phyloP scores from a whole-genome alignment of 2,113 vertebrate genomes.

The Crotalus tigris region DNA sequence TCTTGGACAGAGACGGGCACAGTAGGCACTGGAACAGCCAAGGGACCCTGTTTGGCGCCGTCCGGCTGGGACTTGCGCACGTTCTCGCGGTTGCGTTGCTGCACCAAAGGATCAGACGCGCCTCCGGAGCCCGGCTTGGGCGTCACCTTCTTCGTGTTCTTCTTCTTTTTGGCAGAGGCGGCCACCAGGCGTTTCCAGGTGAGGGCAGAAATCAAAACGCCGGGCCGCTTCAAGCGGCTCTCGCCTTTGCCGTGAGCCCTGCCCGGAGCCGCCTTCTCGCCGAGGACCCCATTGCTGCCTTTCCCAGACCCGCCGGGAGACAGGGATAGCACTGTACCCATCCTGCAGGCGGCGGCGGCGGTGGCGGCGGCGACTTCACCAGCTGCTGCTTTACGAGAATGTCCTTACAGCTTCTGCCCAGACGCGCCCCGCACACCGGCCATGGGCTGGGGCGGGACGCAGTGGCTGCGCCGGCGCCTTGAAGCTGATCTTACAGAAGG shows the following conservation, averaged over 20 bases:
- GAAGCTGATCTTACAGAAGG: constrained; percentile 28
- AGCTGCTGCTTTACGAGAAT: no score
- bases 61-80: constrained; percentile 64
- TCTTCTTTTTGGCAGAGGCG: constrained; percentile 88
- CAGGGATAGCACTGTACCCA: constrained; percentile 93
- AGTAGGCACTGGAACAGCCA: constrained; percentile 67
- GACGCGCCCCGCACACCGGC: constrained; percentile 44
- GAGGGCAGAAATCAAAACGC: constrained; percentile 85
- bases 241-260: constrained; percentile 77
- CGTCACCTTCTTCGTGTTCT: constrained; percentile 85
- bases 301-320: constrained; percentile 76
- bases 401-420: background rate
- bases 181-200: constrained; percentile 88
- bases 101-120: constrained; percentile 72
- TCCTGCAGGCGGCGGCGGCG: constrained; percentile 63
- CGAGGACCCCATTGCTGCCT: constrained; percentile 61
- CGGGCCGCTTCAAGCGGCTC: constrained; percentile 84
- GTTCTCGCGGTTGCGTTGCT: constrained; percentile 78
- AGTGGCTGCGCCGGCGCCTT: constrained; percentile 35
- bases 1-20: constrained; percentile 69
- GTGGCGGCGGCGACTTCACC: background rate
- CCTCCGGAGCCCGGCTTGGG: constrained; percentile 72
- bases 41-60: constrained; percentile 53
- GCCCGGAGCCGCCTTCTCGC: constrained; percentile 58
- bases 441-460: constrained; percentile 46